Evolutionary conservation across 2,888 invertebrate genomes (phyloP).

Genomic region (Trissonchulus latispiculum): DNA sequence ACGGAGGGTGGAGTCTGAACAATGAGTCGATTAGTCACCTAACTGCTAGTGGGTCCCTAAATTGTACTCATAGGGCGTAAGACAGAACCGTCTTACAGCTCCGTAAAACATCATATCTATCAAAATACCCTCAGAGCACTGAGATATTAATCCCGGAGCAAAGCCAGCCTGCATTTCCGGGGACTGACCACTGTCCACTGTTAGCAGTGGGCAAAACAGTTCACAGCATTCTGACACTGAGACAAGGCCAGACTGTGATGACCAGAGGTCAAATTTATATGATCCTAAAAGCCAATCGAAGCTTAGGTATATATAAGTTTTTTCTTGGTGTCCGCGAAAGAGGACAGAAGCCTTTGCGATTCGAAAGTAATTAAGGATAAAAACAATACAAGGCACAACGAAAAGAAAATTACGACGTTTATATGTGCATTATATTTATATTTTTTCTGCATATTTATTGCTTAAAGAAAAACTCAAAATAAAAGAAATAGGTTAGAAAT

Average conservation of each 20-base stretch:
- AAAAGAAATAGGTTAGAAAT: background rate
- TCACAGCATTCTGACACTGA: constrained; percentile 58
- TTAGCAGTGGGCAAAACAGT: constrained; percentile 64
- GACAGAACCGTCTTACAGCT: no score
- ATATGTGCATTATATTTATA: background rate
- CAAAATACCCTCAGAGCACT: no score
- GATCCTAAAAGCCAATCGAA: constrained; percentile 54
- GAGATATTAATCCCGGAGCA: background rate
- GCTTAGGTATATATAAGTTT: background rate
- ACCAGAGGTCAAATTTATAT: constrained; percentile 86
- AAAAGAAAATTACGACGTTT: background rate
- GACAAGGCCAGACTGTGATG: constrained; percentile 73
- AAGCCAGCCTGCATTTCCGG: background rate
- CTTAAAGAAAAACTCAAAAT: background rate
- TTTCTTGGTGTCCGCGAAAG: no score
- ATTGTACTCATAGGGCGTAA: no score
- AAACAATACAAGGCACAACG: background rate
- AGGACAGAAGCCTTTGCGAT: no score
- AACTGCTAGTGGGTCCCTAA: no score
- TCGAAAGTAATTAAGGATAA: background rate
- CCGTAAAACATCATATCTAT: no score
- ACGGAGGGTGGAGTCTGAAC: no score
- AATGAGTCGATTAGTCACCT: no score
- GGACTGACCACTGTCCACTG: constrained; percentile 27
- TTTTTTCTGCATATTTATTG: background rate